Percentiles rank a stretch among this genome's conserved stretches.
Conservation (phyloP, 64 coral and sea anemone genomes). For the Porites lutea region DNA sequence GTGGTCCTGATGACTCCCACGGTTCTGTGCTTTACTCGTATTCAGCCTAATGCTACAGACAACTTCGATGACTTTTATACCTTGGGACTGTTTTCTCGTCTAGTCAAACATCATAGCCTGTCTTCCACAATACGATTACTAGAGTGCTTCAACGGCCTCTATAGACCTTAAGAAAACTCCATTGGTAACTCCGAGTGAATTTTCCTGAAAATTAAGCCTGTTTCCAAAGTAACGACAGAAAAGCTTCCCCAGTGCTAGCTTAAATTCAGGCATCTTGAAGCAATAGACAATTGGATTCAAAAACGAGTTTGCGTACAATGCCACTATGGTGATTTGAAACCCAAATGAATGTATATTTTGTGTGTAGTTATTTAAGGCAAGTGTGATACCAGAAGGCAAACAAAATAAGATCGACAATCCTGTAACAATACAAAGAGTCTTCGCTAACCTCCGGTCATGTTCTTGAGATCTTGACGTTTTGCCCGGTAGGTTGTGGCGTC, state of each 20-base stretch:
- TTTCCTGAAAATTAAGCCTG: background rate
- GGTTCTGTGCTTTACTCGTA: too few relatives aligned
- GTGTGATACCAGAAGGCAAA: constrained; percentile 16
- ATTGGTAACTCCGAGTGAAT: too few relatives aligned
- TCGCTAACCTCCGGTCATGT: constrained; percentile 19
- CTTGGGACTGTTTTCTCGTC: too few relatives aligned
- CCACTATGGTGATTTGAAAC: background rate
- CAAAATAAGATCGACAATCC: constrained; percentile 28
- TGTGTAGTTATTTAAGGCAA: background rate
- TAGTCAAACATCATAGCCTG: background rate
- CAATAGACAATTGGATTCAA: constrained; percentile 56
- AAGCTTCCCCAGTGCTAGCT: background rate
- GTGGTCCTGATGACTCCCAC: too few relatives aligned
- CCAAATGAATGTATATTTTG: constrained; percentile 15
- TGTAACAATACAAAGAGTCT: constrained; percentile 49
- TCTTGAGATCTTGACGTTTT: background rate
- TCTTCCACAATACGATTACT: background rate
- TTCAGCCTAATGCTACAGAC: too few relatives aligned
- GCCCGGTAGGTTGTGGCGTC: background rate
- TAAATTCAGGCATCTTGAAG: constrained; percentile 47
- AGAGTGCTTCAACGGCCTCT: background rate
- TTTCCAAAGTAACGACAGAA: constrained; percentile 6
- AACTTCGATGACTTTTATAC: too few relatives aligned
- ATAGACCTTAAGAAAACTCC: background rate
- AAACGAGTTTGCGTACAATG: constrained; percentile 53